Conservation (phyloP, 2,113 vertebrate species). For the Osmerus mordax region DNA sequence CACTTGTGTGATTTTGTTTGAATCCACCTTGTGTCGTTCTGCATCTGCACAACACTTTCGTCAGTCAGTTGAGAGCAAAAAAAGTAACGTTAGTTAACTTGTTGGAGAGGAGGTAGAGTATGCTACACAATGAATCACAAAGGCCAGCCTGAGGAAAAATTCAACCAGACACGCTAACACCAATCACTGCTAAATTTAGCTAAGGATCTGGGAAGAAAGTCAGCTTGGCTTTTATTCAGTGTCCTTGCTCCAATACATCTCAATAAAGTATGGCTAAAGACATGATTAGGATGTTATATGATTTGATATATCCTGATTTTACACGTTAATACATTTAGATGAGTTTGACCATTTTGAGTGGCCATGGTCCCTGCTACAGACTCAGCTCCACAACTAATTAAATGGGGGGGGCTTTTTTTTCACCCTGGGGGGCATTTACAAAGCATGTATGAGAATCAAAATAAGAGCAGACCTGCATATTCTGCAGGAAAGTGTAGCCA, state of each 20-base stretch:
- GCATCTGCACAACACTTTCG: too few relatives aligned
- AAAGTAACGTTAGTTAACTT: too few relatives aligned
- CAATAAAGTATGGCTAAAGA: neutral
- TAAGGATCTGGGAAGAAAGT: slow-evolving; percentile 15
- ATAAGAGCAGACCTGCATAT: too few relatives aligned
- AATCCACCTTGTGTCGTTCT: too few relatives aligned
- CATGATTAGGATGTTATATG: neutral
- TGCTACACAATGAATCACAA: slow-evolving; percentile 52
- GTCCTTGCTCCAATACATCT: slow-evolving; percentile 8
- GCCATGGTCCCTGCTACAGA: neutral
- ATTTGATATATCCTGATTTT: neutral
- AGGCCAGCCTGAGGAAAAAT: slow-evolving; percentile 41
- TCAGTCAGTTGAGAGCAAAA: too few relatives aligned
- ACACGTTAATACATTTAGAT: neutral
- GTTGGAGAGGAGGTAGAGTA: too few relatives aligned
- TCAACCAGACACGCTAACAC: slow-evolving; percentile 11
- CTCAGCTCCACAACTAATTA: too few relatives aligned
- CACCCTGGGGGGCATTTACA: too few relatives aligned
- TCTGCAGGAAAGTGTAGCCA: too few relatives aligned
- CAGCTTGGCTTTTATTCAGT: slow-evolving; percentile 16
- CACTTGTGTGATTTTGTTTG: too few relatives aligned
- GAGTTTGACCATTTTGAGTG: neutral
- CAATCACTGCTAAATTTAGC: slow-evolving; percentile 25
- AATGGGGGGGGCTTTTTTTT: too few relatives aligned
- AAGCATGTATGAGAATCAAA: too few relatives aligned